Evolutionary conservation across 2,888 invertebrate genomes (phyloP), one percentile per base, ranked within the genome.

Genomic region (Drosophila subquinaria): DNA sequence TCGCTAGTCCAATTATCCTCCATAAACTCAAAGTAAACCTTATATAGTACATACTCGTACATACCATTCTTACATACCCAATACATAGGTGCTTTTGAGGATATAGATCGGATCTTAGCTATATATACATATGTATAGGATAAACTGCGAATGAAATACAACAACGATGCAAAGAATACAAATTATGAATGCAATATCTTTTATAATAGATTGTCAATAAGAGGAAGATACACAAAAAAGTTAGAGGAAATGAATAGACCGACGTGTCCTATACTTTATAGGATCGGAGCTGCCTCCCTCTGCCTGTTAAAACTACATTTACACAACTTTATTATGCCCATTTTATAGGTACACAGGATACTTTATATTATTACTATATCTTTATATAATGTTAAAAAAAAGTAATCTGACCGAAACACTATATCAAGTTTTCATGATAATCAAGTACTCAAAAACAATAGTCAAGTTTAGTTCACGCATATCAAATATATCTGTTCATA

Each of bases 1-100:
- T 67, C 69, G 69, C 61, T 63, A 69, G 61, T 68, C 57, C 50
- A 76, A 86, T 69, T 69, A 71, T 85, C 69, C 63, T 72, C 69
- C n/a, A 52, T 55, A 73, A 67, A 64, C 55, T 56, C 51, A 13
- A 27, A 60, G 23, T 38, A 17, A 20, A 56, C 13, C 30, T 23
- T 27, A 20, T 51, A 65, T 36, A 62, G 30, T 45, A 15, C 42
- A 17, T 40, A 66, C 42, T 60, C 57, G 27, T 50, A 52, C 42
- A 57, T 56, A 59, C 48, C 40, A 67, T 40, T 69, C 51, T 55
- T 43, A 69, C 17, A 30, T 30, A 50, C 40, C 17, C 38, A 55
- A 50, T 30, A 47, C 17, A 45, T 72, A 73, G 78, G 68, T 75
- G 78, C 74, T 77, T 77, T 15, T 47, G 59, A 60, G 42, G 36